phyloP scores from a whole-genome alignment of 2,113 vertebrate genomes.

The Sylvilagus bachmani region DNA sequence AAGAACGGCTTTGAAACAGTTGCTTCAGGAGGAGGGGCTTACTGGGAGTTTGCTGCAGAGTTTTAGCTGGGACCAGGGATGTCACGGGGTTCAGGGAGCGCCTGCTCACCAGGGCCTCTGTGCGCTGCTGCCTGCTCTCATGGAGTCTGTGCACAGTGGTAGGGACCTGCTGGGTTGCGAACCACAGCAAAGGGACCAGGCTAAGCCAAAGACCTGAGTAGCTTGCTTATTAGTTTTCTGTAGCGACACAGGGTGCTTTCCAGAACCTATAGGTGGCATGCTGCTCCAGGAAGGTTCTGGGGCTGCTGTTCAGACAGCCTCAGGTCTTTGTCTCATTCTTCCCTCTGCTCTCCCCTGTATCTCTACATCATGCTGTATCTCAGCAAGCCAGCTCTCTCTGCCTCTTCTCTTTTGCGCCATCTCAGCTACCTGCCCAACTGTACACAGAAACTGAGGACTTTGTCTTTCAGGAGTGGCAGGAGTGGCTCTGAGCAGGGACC shows the following conservation, averaged over 20 bases:
- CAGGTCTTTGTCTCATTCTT: too few species aligned
- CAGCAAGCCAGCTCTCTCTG: background rate
- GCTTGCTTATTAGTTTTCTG: background rate
- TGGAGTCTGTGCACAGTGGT: fast-evolving
- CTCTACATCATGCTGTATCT: background rate
- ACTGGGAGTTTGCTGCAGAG: background rate
- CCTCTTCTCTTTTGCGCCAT: background rate
- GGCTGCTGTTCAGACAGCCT: too few species aligned
- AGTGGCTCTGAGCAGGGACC: background rate
- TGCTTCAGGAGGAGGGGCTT: background rate
- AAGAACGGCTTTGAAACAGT: conserved; percentile 4
- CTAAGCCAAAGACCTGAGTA: background rate
- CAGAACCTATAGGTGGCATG: background rate
- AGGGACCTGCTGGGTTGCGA: background rate
- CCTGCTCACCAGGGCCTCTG: background rate
- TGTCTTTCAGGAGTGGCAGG: background rate
- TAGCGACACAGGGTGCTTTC: background rate
- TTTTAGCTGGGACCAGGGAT: background rate
- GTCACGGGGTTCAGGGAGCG: fast-evolving
- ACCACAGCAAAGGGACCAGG: background rate
- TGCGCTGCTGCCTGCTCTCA: background rate
- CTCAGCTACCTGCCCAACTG: background rate
- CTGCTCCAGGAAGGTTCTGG: background rate
- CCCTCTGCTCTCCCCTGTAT: background rate
- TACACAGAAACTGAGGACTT: background rate